Evolutionary conservation across 2,888 invertebrate genomes (phyloP), one percentile per base, ranked within the genome.

Genomic region (Ashinkailepas kermadecensis): DNA sequence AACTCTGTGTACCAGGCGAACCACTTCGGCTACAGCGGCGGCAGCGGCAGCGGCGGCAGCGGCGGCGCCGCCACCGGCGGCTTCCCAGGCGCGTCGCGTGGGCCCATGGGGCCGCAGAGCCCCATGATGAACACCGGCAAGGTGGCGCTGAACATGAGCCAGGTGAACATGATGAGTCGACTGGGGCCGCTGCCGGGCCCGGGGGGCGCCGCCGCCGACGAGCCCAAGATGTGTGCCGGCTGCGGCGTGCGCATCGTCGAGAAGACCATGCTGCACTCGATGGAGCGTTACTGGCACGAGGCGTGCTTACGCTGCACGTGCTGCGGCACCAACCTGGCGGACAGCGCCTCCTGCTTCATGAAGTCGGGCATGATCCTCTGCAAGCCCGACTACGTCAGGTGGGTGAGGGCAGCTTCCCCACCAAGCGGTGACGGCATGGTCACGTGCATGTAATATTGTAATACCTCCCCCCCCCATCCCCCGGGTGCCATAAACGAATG

Each of bases 321-420:
- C 87, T 97, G 97, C 89, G 92, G 94, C 86, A 92, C 93, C 89
- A 93, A 94, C 9, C 90, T 97, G 85, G 97, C 97, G 88, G 92
- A 95, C 2, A 95, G 97, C 88, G 92, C 93, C 87, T 93, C 96
- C 85, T 97, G 97, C 89, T 97, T 96, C 88, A 93, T 95, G 84
- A 91, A 95, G 85, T 95, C 96, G 88, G 95, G 95, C 86, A 94
- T 94, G 87, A 96, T 97, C 86, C 97, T 95, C 89, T 97, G 97
- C 91, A 96, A 96, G 90, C 95, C 94, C 87, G 97, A 97, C 89
- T 97, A 97, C 89, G 94, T 95, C 90, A 93, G 95, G 97, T 97
- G 87, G 92, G 94, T 89, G n/a, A 10, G 39, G 18, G 59, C 59
- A 59, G 59, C 59, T 59, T 4, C 4, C 39, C 39, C 39, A 39